These are phyloP conservation scores for Dasyprocta punctata DNA, from an alignment of 2,113 vertebrate species.

Conservation along the genomic window DNA sequence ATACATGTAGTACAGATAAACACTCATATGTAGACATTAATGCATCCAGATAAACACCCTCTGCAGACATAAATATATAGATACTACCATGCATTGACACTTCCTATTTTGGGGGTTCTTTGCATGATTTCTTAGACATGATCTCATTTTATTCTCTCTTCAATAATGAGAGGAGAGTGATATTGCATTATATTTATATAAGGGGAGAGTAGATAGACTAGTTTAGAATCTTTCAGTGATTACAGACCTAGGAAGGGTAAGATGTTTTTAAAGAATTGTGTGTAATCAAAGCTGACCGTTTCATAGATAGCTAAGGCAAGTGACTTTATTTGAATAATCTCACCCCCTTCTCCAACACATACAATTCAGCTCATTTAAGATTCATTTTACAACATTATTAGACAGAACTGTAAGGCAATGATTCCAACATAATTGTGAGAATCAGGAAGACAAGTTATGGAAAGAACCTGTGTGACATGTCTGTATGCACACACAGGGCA, in stretches of 20 bases:
- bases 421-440: neutral
- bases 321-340: neutral
- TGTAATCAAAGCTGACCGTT: neutral
- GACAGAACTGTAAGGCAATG: neutral
- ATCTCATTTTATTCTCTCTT: neutral
- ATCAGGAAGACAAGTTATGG: neutral
- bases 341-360: neutral
- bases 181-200: neutral
- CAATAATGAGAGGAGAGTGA: neutral
- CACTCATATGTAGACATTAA: neutral
- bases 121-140: neutral
- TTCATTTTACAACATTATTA: neutral
- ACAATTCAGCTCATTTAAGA: neutral
- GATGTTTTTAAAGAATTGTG: neutral
- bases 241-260: neutral
- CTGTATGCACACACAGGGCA: neutral
- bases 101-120: neutral
- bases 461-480: neutral
- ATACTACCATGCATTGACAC: neutral
- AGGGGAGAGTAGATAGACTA: neutral
- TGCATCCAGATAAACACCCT: neutral
- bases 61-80: neutral
- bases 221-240: neutral
- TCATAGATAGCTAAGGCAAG: neutral
- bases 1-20: slow-evolving; percentile 20